Conservation (phyloP, 2,113 vertebrate genomes). For the Heliornis fulica region DNA sequence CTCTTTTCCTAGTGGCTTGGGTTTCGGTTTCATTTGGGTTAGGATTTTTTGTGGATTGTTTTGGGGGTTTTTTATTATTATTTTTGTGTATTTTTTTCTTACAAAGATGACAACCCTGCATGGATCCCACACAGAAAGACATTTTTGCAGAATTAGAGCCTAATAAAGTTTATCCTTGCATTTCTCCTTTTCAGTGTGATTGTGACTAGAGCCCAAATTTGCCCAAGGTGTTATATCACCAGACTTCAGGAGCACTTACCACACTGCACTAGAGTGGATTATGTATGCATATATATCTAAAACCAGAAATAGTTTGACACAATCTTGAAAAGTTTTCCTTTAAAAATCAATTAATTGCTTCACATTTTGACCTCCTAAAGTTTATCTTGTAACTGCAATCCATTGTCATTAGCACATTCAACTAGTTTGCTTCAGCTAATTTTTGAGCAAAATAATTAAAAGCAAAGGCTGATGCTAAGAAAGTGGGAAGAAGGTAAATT, state of each 20-base stretch:
- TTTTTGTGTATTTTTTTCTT: neutral
- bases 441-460: constrained; percentile 34
- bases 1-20: neutral
- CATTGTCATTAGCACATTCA: neutral
- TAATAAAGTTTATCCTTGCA: neutral
- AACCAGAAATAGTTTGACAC: neutral
- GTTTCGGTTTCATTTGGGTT: no score
- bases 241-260: neutral
- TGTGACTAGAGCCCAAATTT: neutral
- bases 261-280: neutral
- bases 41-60: neutral
- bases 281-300: neutral
- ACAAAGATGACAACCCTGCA: neutral
- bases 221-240: neutral
- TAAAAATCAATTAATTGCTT: neutral
- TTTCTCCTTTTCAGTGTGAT: neutral
- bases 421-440: neutral
- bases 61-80: neutral
- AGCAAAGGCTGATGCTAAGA: neutral
- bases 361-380: neutral
- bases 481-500: constrained; percentile 30
- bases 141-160: neutral
- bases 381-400: neutral
- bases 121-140: neutral
- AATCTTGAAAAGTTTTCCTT: neutral